Percentiles rank a stretch among this genome's conserved stretches.
Evolutionary conservation across 2,888 invertebrate genomes (phyloP).

Genomic region (Calliphora vomitoria): DNA sequence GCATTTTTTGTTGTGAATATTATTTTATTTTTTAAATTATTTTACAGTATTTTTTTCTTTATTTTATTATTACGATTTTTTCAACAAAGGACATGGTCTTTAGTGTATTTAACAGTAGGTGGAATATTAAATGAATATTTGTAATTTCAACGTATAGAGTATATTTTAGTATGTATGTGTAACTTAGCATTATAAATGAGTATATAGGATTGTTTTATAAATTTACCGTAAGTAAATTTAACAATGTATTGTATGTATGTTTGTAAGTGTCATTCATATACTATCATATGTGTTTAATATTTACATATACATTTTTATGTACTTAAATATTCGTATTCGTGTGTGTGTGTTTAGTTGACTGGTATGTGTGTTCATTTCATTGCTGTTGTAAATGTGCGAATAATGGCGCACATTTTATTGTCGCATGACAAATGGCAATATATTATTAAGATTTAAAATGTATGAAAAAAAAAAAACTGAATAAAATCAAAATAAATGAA

Average conservation of each 20-base stretch:
- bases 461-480: constrained; percentile 7
- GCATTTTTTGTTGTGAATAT: background rate
- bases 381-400: constrained; percentile 64
- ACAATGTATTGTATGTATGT: background rate
- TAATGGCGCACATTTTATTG: constrained; percentile 70
- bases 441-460: constrained; percentile 67
- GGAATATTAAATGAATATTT: constrained; percentile 48
- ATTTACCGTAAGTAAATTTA: constrained; percentile 5
- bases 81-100: constrained; percentile 29
- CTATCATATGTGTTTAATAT: background rate
- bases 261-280: constrained; percentile 23
- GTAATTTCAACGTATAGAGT: constrained; percentile 19
- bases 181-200: background rate
- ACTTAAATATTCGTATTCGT: background rate
- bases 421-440: constrained; percentile 73
- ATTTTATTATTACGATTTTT: background rate
- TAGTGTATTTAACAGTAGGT: constrained; percentile 50
- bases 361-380: background rate
- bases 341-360: background rate
- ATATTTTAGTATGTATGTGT: background rate
- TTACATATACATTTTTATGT: background rate
- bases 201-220: background rate
- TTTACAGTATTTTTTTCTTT: background rate
- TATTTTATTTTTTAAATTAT: background rate
- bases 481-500: constrained; percentile 65